Conservation (phyloP, 2,888 invertebrate genomes). For the Pseudeuparius sepicola region DNA sequence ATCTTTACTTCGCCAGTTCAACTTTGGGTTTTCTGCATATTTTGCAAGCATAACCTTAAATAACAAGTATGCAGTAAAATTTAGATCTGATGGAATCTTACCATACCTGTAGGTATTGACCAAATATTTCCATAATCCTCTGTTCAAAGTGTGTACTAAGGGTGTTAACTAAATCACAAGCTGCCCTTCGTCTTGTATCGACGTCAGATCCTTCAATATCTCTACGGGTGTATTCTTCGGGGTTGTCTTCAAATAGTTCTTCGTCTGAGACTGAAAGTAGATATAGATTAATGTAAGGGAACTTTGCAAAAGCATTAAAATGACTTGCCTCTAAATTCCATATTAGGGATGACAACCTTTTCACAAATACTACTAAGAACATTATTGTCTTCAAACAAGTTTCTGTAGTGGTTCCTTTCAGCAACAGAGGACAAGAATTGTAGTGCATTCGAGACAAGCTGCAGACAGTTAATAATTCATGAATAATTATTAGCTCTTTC, state of each 20-base stretch:
- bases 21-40: constrained; percentile 62
- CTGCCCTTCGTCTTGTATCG: constrained; percentile 90
- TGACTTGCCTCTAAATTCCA: constrained; percentile 84
- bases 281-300: background rate
- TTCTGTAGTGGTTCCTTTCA: constrained; percentile 77
- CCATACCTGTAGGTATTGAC: constrained; percentile 71
- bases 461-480: too few species aligned
- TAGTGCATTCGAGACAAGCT: constrained; percentile 93
- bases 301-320: background rate
- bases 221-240: constrained; percentile 91
- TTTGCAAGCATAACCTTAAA: constrained; percentile 62
- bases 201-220: constrained; percentile 99
- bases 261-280: constrained; percentile 74
- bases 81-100: constrained; percentile 1
- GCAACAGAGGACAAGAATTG: constrained; percentile 93
- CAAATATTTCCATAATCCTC: constrained; percentile 79
- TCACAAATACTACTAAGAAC: constrained; percentile 89
- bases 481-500: too few species aligned
- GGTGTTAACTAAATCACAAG: constrained; percentile 92
- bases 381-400: constrained; percentile 78
- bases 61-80: background rate
- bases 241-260: constrained; percentile 95
- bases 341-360: constrained; percentile 97
- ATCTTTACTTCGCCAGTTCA: constrained; percentile 91
- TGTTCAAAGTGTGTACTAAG: constrained; percentile 80